Conservation (phyloP, 2,797 vertebrate genomes). For the Orestias chungarensis region DNA sequence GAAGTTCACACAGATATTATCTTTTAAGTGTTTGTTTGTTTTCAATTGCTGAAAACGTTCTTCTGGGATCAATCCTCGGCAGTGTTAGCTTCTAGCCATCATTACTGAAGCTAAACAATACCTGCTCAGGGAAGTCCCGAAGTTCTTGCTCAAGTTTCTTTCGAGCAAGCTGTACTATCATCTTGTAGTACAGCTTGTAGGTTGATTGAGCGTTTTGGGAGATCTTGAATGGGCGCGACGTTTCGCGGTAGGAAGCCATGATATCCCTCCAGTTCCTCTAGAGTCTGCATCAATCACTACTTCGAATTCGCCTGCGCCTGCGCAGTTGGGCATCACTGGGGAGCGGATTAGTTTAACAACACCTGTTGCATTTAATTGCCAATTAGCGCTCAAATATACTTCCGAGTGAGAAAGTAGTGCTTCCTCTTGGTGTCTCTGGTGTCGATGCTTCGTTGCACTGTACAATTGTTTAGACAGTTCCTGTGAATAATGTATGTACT, state of each 20-base stretch:
- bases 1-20: no score
- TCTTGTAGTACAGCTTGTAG: conserved; percentile 56
- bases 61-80: no score
- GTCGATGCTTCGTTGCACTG: no score
- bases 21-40: no score
- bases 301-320: no score
- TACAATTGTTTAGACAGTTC: no score
- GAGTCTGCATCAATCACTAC: no score
- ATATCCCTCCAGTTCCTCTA: background rate
- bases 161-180: no score
- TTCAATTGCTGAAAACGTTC: no score
- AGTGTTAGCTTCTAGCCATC: no score
- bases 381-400: background rate
- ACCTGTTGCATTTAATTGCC: background rate
- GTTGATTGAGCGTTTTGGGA: conserved; percentile 43
- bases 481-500: no score
- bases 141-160: conserved; percentile 54
- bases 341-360: background rate
- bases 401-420: background rate
- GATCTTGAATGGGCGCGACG: background rate
- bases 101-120: conserved; percentile 20
- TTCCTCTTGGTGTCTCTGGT: background rate
- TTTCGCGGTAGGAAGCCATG: conserved; percentile 28
- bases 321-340: background rate
- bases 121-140: conserved; percentile 47